Conservation (phyloP, 1,140 invertebrate genomes). For the Zeugodacus cucurbitae region DNA sequence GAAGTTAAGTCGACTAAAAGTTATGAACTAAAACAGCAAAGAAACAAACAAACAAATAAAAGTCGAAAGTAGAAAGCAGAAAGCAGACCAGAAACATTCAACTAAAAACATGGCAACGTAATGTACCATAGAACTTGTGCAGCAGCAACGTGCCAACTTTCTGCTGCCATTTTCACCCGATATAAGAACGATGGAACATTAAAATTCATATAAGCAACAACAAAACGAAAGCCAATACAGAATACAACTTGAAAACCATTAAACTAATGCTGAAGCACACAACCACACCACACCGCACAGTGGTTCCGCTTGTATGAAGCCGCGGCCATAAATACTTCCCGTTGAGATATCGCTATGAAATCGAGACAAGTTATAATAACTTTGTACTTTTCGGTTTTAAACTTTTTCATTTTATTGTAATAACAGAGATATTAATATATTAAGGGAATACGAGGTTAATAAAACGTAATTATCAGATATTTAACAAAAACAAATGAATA, state of each 20-base stretch:
- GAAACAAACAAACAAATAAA: neutral
- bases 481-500: too few species aligned
- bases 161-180: neutral
- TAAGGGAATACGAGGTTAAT: too few species aligned
- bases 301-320: too few species aligned
- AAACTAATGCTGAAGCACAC: neutral
- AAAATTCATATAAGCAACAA: neutral
- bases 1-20: slow-evolving; percentile 64
- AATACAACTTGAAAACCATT: neutral
- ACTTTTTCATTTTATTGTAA: too few species aligned
- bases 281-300: too few species aligned
- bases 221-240: neutral
- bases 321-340: too few species aligned
- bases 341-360: too few species aligned
- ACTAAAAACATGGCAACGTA: neutral
- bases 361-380: too few species aligned
- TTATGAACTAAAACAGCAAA: slow-evolving; percentile 32
- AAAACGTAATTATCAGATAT: too few species aligned
- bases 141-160: neutral
- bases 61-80: too few species aligned
- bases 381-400: too few species aligned
- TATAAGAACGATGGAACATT: neutral
- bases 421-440: too few species aligned
- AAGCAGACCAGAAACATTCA: neutral
- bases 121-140: neutral